Percentiles rank a stretch among this genome's conserved stretches.
Conservation (phyloP, 2,888 invertebrate genomes). For the Spisula subtruncata region DNA sequence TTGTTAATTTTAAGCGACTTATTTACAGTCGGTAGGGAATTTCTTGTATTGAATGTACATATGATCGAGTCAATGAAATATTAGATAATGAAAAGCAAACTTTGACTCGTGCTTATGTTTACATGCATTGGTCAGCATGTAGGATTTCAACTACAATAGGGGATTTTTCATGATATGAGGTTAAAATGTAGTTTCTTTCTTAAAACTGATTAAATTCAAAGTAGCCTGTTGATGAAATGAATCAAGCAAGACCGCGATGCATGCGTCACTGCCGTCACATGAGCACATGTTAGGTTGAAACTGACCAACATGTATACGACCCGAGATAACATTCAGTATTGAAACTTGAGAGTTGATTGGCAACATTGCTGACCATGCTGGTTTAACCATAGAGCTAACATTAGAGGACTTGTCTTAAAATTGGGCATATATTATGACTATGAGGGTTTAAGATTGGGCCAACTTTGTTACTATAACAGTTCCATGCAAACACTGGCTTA, state of each 20-base stretch:
- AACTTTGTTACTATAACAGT: too few relatives aligned
- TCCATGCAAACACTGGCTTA: too few relatives aligned
- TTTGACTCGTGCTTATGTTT: background rate
- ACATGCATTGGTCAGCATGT: background rate
- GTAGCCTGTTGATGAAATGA: too few relatives aligned
- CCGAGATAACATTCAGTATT: too few relatives aligned
- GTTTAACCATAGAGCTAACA: background rate
- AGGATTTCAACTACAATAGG: background rate
- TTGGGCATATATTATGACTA: too few relatives aligned
- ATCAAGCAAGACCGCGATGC: too few relatives aligned
- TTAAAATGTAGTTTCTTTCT: too few relatives aligned
- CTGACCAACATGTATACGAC: too few relatives aligned
- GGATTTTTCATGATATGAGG: background rate
- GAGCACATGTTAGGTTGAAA: too few relatives aligned
- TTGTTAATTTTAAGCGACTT: constrained; percentile 4
- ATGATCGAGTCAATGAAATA: background rate
- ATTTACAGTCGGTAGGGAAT: background rate
- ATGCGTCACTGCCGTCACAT: too few relatives aligned
- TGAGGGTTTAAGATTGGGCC: background rate
- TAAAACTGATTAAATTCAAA: too few relatives aligned
- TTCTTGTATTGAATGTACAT: background rate
- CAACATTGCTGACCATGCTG: background rate
- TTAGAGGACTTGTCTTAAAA: too few relatives aligned
- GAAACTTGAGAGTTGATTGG: background rate
- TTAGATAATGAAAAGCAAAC: constrained; percentile 5